phyloP scores from a whole-genome alignment of 2,888 invertebrate species.

The Rhaphigaster nebulosa region DNA sequence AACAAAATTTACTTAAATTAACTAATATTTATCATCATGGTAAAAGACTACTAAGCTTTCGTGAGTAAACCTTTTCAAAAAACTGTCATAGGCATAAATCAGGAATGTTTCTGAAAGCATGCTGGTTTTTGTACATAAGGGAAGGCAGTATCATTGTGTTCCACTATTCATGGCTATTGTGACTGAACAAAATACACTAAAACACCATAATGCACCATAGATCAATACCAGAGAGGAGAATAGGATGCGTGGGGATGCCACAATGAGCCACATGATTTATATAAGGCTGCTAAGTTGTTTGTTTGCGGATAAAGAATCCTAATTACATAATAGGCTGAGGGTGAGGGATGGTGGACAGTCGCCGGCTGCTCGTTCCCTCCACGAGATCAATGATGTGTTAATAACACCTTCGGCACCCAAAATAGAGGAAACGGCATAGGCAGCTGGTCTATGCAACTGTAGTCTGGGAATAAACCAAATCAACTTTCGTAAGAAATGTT shows the following conservation, averaged over 20 bases:
- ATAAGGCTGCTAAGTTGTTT: conserved; percentile 59
- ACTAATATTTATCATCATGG: neutral
- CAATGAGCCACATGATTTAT: conserved; percentile 57
- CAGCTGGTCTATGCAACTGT: neutral
- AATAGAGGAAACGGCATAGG: neutral
- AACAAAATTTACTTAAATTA: neutral
- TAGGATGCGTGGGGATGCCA: conserved; percentile 25
- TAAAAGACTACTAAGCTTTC: neutral
- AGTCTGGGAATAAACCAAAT: neutral
- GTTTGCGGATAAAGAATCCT: conserved; percentile 61
- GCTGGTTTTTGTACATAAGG: conserved; percentile 34
- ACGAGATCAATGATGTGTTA: conserved; percentile 31
- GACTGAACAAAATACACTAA: conserved; percentile 35
- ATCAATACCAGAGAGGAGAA: conserved; percentile 25
- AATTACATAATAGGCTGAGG: conserved; percentile 60
- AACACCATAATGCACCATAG: conserved; percentile 2
- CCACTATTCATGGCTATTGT: neutral
- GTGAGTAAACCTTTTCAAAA: neutral
- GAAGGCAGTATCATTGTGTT: neutral
- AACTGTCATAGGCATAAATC: conserved; percentile 28
- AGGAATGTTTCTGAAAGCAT: conserved; percentile 26
- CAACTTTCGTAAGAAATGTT: neutral
- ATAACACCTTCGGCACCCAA: neutral
- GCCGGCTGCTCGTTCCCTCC: conserved; percentile 40
- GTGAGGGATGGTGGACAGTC: conserved; percentile 44